Base-by-base conservation (phyloP, 2,113 vertebrate species). In the Trematomus loennbergii region DNA sequence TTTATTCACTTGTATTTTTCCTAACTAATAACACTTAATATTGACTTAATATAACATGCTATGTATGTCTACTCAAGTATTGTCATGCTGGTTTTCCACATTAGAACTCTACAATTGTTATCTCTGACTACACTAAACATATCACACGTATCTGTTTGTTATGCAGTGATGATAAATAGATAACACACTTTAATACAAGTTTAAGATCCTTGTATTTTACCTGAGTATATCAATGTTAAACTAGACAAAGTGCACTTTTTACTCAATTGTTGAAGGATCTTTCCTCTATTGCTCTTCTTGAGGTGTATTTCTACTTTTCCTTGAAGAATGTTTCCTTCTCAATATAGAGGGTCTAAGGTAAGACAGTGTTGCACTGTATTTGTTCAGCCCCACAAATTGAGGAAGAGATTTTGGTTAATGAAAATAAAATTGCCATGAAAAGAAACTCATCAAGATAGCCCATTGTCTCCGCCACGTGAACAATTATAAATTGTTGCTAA, bases 401-500 rank as follows among this genome's bases (percentile, higher is more conserved):
- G 57, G 13, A 8, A 59, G 55, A 29, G 12, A 17, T 59, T 63
- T 53, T 11, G 12, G 18, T 1, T 12, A 5, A 25, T 18, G n/a
- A 13, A 16, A 45, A 48, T 49, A 7, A n/a, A 20, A 49, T 49
- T 0, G 45, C 9, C 15, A 40, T 48, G 13, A 71, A 71, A 60
- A 18, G 2, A 60, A 46, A 55, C 20, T 3, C 46, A 45, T 50
- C 3, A 9, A 54, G 8, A 55, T 1, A 13, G 43, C 16, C 16
- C 15, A 55, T 83, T 25, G 72, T 1, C 53, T 57, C 46, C 36
- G 69, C 40, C 59, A 45, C 17, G 33, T 15, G 20, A 48, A 46
- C 52, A 36, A 25, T 50, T 13, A 45, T 12, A 63, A 73, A 60
- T 13, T 62, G 52, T 29, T 70, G n/a, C 58, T 68, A 61, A 87